Evolutionary conservation across 2,888 invertebrate genomes (phyloP).

Genomic region (Sarcophaga carnaria): DNA sequence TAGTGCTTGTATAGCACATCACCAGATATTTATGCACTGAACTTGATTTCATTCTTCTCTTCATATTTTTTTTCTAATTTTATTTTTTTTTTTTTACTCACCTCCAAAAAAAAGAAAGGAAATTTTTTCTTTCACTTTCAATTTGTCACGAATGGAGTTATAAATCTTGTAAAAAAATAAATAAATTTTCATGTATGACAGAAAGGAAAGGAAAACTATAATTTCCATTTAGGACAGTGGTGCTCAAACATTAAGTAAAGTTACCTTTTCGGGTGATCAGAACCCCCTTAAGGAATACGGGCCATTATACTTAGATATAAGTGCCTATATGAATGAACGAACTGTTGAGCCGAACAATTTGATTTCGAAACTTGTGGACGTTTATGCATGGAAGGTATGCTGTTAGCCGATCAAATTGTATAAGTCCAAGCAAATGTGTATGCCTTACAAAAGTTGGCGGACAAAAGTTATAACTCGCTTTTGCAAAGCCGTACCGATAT

Average conservation of each 20-base stretch:
- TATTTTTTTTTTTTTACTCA: constrained; percentile 16
- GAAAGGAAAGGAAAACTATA: neutral
- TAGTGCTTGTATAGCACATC: constrained; percentile 45
- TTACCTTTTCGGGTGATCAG: neutral
- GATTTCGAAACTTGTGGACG: too few relatives aligned
- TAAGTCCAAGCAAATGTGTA: too few relatives aligned
- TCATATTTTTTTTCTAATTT: constrained; percentile 13
- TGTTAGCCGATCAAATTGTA: too few relatives aligned
- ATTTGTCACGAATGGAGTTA: constrained; percentile 74
- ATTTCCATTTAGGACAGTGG: constrained; percentile 47
- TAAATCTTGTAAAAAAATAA: constrained; percentile 53
- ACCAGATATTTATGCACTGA: constrained; percentile 67
- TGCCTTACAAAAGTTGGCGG: too few relatives aligned
- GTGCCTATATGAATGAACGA: too few relatives aligned
- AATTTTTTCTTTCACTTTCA: constrained; percentile 72
- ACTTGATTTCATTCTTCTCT: constrained; percentile 63
- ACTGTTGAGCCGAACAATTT: too few relatives aligned
- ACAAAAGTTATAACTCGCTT: too few relatives aligned
- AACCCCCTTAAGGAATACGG: neutral
- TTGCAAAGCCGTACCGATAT: too few relatives aligned
- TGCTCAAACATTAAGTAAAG: constrained; percentile 10
- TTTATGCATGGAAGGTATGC: too few relatives aligned
- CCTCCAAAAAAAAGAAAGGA: too few relatives aligned
- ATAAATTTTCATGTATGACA: constrained; percentile 53
- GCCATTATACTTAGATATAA: too few relatives aligned